Evolutionary conservation across 2,888 invertebrate genomes (phyloP).

Genomic region (Encarsia formosa): DNA sequence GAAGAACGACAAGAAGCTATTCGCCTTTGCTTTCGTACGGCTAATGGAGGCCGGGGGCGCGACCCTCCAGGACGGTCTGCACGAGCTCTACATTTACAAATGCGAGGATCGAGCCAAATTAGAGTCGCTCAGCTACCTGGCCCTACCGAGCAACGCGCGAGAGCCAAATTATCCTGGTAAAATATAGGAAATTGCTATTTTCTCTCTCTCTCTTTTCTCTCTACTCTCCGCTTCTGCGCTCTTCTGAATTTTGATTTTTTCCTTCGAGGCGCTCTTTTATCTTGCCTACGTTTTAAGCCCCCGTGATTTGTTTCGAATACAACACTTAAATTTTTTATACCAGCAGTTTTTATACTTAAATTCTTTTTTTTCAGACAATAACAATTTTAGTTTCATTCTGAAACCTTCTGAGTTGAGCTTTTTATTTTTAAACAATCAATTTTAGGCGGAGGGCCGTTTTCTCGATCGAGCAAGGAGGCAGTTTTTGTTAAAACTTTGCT

Average conservation of each 20-base stretch:
- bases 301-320: no score
- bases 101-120: conserved; percentile 78
- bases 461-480: conserved; percentile 78
- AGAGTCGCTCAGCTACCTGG: conserved; percentile 57
- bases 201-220: neutral
- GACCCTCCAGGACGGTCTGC: conserved; percentile 80
- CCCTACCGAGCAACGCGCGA: conserved; percentile 48
- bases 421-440: no score
- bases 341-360: no score
- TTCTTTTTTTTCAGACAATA: no score
- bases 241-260: no score
- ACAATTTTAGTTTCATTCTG: no score
- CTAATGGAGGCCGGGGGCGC: conserved; percentile 90
- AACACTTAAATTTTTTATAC: no score
- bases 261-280: no score
- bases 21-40: conserved; percentile 86
- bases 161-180: conserved; percentile 43
- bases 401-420: no score
- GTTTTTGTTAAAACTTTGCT: conserved; percentile 77
- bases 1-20: conserved; percentile 84
- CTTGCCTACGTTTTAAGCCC: no score
- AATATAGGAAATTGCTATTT: neutral
- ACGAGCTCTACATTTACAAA: conserved; percentile 89
- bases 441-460: conserved; percentile 54
- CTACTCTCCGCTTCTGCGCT: neutral